phyloP scores from a whole-genome alignment of 2,797 vertebrate genomes.

The Scolopax bukidnonensis region DNA sequence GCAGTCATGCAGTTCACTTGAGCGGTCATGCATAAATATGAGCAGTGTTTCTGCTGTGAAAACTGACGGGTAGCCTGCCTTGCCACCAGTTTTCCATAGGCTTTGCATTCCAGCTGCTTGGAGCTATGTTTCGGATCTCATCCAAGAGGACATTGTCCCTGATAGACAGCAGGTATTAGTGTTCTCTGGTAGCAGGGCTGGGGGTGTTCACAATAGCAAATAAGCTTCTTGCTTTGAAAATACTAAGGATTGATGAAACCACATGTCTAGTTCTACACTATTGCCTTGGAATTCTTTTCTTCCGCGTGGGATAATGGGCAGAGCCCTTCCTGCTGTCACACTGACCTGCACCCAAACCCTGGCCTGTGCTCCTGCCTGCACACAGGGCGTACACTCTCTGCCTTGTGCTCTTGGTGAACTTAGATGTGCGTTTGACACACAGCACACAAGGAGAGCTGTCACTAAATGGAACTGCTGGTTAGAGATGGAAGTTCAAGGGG shows the following conservation, averaged over 20 bases:
- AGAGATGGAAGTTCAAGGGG: background rate
- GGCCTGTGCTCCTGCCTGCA: background rate
- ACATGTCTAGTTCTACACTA: background rate
- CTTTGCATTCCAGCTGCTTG: background rate
- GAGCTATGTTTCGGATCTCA: background rate
- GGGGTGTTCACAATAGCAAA: background rate
- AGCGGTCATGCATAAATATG: constrained; percentile 43
- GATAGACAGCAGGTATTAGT: background rate
- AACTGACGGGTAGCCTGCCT: background rate
- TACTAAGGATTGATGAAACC: background rate
- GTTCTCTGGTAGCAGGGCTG: background rate
- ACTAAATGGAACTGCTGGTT: background rate
- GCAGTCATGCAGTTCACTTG: constrained; percentile 42
- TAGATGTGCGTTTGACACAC: background rate
- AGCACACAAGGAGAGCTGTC: background rate
- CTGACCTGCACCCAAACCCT: background rate
- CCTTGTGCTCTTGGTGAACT: background rate
- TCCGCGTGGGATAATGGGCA: background rate
- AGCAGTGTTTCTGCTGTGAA: constrained; percentile 23
- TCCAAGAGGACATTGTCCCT: background rate
- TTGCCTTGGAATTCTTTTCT: background rate
- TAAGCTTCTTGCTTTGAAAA: background rate
- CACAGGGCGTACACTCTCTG: background rate
- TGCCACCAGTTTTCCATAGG: background rate
- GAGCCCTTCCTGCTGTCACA: background rate